A percentile compares a stretch with the other conserved stretches of the same genome.
phyloP scores from a whole-genome alignment of 2,888 invertebrate species.

The Seira ritae region DNA sequence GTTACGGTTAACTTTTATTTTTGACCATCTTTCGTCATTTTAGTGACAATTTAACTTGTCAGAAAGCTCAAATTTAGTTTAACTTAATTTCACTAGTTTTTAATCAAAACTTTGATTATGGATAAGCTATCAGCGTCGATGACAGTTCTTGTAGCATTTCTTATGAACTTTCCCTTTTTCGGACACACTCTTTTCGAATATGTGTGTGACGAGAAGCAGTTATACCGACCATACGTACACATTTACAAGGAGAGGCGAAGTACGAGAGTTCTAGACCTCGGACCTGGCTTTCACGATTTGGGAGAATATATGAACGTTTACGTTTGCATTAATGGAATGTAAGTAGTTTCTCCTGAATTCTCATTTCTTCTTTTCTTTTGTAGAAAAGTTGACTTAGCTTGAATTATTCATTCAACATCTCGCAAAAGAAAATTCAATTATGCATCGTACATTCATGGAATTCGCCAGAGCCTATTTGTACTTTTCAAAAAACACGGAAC shows the following conservation, averaged over 20 bases:
- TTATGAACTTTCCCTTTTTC: conserved; percentile 7
- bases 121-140: background rate
- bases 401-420: conserved; percentile 2
- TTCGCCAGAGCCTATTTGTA: conserved; percentile 60
- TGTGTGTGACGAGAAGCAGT: conserved; percentile 57
- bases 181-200: conserved; percentile 50
- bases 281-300: conserved; percentile 42
- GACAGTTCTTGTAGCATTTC: background rate
- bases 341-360: background rate
- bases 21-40: background rate
- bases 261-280: background rate
- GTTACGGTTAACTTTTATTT: background rate
- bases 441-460: background rate
- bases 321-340: conserved; percentile 67
- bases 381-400: background rate
- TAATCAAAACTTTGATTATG: conserved; percentile 5
- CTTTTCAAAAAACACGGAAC: conserved; percentile 52
- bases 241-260: conserved; percentile 46
- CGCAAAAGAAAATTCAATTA: background rate
- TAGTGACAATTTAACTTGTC: background rate
- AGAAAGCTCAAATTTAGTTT: background rate
- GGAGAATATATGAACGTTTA: conserved; percentile 40
- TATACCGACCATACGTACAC: conserved; percentile 59
- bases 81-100: background rate
- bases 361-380: background rate